Percentiles rank a stretch among this genome's conserved stretches.
These are phyloP conservation scores for Drosophila anomelani DNA, from an alignment of 2,888 invertebrate species.

Conservation along the genomic window DNA sequence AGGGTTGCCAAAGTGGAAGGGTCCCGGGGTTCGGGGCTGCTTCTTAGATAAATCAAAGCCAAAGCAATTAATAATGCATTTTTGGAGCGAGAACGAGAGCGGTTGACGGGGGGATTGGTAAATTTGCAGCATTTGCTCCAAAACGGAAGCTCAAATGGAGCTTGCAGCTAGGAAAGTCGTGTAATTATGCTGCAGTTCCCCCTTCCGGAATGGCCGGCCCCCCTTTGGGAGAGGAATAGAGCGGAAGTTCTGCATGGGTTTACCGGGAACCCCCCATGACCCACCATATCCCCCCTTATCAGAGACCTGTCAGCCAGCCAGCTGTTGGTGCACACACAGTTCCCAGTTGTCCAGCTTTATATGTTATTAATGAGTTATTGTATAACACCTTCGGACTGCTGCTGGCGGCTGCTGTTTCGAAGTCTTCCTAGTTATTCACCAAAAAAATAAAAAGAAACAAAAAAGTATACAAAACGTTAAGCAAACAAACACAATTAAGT, in stretches of 20 bases:
- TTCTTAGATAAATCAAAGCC: slow-evolving; percentile 76
- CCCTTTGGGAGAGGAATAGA: no score
- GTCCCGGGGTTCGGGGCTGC: slow-evolving; percentile 10
- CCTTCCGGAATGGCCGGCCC: background rate
- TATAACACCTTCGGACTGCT: slow-evolving; percentile 33
- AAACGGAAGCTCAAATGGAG: slow-evolving; percentile 73
- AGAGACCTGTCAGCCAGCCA: slow-evolving; percentile 5
- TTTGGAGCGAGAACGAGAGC: slow-evolving; percentile 27
- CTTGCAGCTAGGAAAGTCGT: slow-evolving; percentile 57
- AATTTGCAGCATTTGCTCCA: slow-evolving; percentile 56
- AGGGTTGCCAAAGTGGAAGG: slow-evolving; percentile 45
- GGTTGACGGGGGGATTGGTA: slow-evolving; percentile 18
- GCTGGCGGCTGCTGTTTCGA: slow-evolving; percentile 22
- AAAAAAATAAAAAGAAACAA: background rate
- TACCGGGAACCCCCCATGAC: slow-evolving; percentile 1
- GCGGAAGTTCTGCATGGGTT: slow-evolving; percentile 58
- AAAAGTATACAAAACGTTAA: slow-evolving; percentile 3
- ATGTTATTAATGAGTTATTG: slow-evolving; percentile 46
- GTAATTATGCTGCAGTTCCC: slow-evolving; percentile 61
- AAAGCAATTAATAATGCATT: slow-evolving; percentile 72
- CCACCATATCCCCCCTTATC: slow-evolving; percentile 9
- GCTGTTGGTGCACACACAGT: slow-evolving; percentile 53
- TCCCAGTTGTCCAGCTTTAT: slow-evolving; percentile 21
- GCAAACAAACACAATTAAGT: slow-evolving; percentile 18
- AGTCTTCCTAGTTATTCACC: slow-evolving; percentile 40